Evolutionary conservation across 2,113 vertebrate genomes (phyloP).

Genomic region (Centropristis striata): DNA sequence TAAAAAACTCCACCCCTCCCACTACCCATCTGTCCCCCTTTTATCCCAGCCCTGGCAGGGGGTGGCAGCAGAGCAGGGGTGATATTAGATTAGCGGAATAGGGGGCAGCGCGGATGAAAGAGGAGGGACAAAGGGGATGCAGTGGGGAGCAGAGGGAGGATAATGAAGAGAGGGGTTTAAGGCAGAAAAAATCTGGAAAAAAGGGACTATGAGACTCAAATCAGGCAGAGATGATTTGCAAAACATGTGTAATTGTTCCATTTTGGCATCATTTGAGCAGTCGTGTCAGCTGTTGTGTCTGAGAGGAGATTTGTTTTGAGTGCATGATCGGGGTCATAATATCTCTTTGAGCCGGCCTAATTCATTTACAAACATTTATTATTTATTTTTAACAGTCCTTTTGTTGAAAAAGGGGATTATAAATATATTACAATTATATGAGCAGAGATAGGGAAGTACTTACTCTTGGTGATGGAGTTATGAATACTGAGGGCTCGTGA

Average conservation of each 20-base stretch:
- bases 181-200: slow-evolving; percentile 61
- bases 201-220: slow-evolving; percentile 59
- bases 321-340: slow-evolving; percentile 32
- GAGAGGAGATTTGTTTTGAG: slow-evolving; percentile 33
- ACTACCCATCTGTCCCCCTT: slow-evolving; percentile 86
- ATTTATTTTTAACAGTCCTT: neutral
- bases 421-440: neutral
- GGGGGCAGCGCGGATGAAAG: slow-evolving; percentile 74
- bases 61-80: slow-evolving; percentile 72
- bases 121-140: slow-evolving; percentile 73
- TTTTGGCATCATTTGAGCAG: slow-evolving; percentile 51
- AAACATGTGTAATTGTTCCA: slow-evolving; percentile 64
- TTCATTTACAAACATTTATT: neutral
- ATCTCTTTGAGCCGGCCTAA: neutral
- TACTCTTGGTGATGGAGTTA: slow-evolving; percentile 93
- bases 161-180: slow-evolving; percentile 71
- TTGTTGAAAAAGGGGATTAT: neutral
- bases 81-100: slow-evolving; percentile 80
- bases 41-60: slow-evolving; percentile 77
- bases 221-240: slow-evolving; percentile 56
- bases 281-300: slow-evolving; percentile 47
- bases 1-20: slow-evolving; percentile 78
- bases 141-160: slow-evolving; percentile 59
- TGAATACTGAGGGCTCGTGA: slow-evolving; percentile 89
- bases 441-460: slow-evolving; percentile 46